These are phyloP conservation scores for Eumeta japonica DNA, from an alignment of 1,140 invertebrate genomes.

Conservation along the genomic window DNA sequence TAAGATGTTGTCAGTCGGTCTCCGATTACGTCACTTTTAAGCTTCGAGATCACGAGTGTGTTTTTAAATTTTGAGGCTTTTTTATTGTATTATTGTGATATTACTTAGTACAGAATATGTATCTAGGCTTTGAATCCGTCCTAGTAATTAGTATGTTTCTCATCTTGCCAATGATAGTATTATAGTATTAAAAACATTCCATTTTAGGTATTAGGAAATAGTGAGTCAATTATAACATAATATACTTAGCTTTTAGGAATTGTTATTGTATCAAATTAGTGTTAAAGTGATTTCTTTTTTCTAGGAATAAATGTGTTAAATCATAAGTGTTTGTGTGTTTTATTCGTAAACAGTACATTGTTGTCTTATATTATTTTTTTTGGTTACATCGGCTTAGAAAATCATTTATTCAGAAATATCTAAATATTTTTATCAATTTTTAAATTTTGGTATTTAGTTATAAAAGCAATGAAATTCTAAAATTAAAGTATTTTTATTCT, in stretches of 20 bases:
- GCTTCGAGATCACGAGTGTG: slow-evolving; percentile 20
- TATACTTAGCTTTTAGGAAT: slow-evolving; percentile 14
- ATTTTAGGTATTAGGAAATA: slow-evolving; percentile 14
- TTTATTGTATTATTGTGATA: slow-evolving; percentile 12
- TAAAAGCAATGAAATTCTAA: no score
- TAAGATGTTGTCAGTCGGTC: slow-evolving; percentile 9
- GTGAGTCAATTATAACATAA: slow-evolving; percentile 19
- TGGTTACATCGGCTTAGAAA: no score
- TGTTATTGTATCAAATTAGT: slow-evolving; percentile 16
- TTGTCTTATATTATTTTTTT: no score
- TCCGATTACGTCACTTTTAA: no score
- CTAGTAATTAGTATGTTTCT: slow-evolving; percentile 28
- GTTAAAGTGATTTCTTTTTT: slow-evolving; percentile 22
- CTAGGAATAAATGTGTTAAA: slow-evolving; percentile 43
- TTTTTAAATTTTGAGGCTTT: slow-evolving; percentile 19
- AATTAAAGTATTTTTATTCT: no score
- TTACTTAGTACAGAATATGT: slow-evolving; percentile 12
- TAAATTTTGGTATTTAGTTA: no score
- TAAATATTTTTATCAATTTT: no score
- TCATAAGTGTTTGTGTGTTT: slow-evolving; percentile 20
- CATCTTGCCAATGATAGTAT: slow-evolving; percentile 44
- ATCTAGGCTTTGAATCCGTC: slow-evolving; percentile 33
- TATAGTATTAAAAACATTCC: slow-evolving; percentile 19
- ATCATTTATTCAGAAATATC: no score
- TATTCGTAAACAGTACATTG: slow-evolving; percentile 35